phyloP scores from a whole-genome alignment of 2,888 invertebrate species.

The Cryptus viduatorius region DNA sequence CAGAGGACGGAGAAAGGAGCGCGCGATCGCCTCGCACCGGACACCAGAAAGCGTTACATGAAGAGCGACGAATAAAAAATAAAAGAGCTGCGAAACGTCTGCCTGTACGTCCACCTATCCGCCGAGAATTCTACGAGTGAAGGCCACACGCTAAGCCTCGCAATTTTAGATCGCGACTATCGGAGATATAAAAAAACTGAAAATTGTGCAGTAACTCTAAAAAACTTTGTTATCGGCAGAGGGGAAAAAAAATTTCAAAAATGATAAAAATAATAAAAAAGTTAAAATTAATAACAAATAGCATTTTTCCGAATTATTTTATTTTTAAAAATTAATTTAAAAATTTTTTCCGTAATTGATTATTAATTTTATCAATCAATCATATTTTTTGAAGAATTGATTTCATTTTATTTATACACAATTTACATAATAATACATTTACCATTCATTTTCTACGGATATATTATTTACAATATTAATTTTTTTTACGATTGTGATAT shows the following conservation, averaged over 20 bases:
- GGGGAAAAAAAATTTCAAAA: background rate
- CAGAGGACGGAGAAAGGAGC: constrained; percentile 32
- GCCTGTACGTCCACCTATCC: constrained; percentile 8
- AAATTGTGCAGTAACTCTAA: background rate
- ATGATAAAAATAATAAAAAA: too few species aligned
- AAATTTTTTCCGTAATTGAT: too few species aligned
- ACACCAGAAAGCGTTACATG: constrained; percentile 32
- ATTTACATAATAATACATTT: constrained; percentile 2
- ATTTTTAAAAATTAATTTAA: too few species aligned
- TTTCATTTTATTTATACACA: background rate
- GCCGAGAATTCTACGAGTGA: constrained; percentile 17
- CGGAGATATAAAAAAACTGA: background rate
- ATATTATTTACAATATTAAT: constrained; percentile 19
- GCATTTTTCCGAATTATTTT: too few species aligned
- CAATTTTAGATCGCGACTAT: background rate
- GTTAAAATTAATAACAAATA: too few species aligned
- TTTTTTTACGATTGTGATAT: constrained; percentile 12
- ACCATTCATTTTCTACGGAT: background rate
- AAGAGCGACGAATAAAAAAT: constrained; percentile 7
- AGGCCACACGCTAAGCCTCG: constrained; percentile 21
- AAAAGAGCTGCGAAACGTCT: constrained; percentile 26
- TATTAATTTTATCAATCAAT: too few species aligned
- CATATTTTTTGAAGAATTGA: background rate
- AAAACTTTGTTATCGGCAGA: background rate
- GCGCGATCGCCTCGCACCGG: constrained; percentile 31